Base-by-base conservation (phyloP, 2,797 vertebrate genomes). In the Chanos chanos region DNA sequence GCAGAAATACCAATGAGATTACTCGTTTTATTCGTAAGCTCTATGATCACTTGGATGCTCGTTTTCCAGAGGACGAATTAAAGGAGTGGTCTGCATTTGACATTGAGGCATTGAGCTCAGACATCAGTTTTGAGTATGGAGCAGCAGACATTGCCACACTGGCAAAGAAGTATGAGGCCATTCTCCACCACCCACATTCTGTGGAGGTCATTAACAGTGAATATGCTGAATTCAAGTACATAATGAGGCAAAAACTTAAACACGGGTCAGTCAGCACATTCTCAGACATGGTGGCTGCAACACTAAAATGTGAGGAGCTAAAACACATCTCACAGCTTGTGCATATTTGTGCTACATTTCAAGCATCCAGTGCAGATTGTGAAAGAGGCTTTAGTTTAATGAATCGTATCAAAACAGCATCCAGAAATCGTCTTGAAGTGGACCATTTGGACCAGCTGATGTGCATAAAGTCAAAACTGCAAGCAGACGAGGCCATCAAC, bases 21-120 rank as follows among this genome's bases (percentile, higher is more conserved):
- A 70, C 15, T 66, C 5, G 25, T 40, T 72, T 72, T 49, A 70
- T 72, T 30, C 0, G 1, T 36, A 64, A 72, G 21, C 59, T 75
- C 52, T 72, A 63, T 67, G 55, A 73, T 55, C 64, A 72, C 34
- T 0, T 75, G 68, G 58, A 72, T 72, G 66, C 68, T 61, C 1
- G 10, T 50, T 76, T 77, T 72, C 55, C 71, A 61, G 64, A 55
- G 37, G 62, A 66, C 77, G 64, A 74, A 64, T 69, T 77, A 45
- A 75, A 76, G 45, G 63, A 76, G 43, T 75, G 64, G 62, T 77
- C 72, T 74, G 71, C 63, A 60, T 78, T 82, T 65, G 51, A 75
- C 70, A 66, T 67, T 43, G 65, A 77, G 49, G 61, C 59, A 58
- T 2, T 77, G 72, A 60, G 56, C 43, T 71, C 72, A 69, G 55